Percentiles rank a stretch among this genome's conserved stretches.
These are phyloP conservation scores for Agonopterix heracliana DNA, from an alignment of 2,888 invertebrate species.

Conservation along the genomic window DNA sequence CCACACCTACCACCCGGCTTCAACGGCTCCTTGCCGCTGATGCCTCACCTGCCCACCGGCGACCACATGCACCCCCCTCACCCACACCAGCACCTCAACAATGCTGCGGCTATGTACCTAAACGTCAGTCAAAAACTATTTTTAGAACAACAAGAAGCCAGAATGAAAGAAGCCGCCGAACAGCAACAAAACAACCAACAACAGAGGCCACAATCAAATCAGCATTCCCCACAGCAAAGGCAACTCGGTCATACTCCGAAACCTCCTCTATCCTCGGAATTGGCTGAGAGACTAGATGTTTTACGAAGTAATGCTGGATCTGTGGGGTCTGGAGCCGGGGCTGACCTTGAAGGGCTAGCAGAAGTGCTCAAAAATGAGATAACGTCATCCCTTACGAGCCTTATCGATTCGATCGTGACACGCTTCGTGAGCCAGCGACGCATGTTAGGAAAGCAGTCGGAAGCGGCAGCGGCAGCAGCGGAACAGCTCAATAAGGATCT, in stretches of 20 bases:
- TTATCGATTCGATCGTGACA: constrained; percentile 92
- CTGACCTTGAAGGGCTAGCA: constrained; percentile 92
- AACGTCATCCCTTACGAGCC: constrained; percentile 85
- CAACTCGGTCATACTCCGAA: constrained; percentile 64
- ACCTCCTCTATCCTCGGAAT: constrained; percentile 78
- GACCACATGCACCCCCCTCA: constrained; percentile 74
- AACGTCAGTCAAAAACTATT: constrained; percentile 86
- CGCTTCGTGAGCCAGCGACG: constrained; percentile 89
- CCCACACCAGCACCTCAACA: constrained; percentile 78
- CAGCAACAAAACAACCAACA: constrained; percentile 70
- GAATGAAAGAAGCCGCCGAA: constrained; percentile 81
- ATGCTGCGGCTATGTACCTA: constrained; percentile 83
- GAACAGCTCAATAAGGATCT: constrained; percentile 92
- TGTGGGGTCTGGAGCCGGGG: constrained; percentile 81
- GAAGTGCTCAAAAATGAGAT: constrained; percentile 94
- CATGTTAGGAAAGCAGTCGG: constrained; percentile 84
- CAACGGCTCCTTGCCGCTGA: constrained; percentile 74
- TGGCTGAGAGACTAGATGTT: constrained; percentile 86
- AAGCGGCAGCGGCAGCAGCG: constrained; percentile 86
- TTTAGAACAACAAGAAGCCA: constrained; percentile 84
- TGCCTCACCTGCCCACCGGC: constrained; percentile 72
- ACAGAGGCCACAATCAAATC: constrained; percentile 77
- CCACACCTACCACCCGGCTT: constrained; percentile 77
- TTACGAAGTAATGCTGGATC: constrained; percentile 82
- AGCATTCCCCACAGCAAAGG: constrained; percentile 74